A percentile compares a stretch with the other conserved stretches of the same genome.
These are phyloP conservation scores for Apantesis nais DNA, from an alignment of 2,888 invertebrate genomes.

Conservation along the genomic window DNA sequence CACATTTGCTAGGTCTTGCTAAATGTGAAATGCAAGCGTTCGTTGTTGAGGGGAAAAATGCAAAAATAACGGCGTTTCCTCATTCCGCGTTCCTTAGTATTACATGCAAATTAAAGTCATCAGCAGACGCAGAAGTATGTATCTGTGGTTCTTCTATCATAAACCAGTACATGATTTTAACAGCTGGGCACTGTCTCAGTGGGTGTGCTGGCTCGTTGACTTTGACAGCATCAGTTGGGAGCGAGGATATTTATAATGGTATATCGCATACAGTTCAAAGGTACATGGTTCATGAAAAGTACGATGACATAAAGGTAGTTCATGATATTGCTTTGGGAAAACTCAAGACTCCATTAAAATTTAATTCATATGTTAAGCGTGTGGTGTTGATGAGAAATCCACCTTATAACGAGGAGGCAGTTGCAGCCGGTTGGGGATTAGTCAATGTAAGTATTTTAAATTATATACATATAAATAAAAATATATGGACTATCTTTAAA, in stretches of 20 bases:
- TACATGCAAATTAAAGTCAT: neutral
- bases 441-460: conserved; percentile 41
- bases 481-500: too few relatives aligned
- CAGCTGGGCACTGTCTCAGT: conserved; percentile 38
- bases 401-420: conserved; percentile 23
- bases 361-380: conserved; percentile 35
- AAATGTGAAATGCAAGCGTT: conserved; percentile 6
- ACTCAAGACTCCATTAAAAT: conserved; percentile 21
- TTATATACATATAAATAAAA: neutral
- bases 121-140: conserved; percentile 21
- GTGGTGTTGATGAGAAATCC: conserved; percentile 32
- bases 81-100: neutral
- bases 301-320: conserved; percentile 17
- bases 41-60: neutral
- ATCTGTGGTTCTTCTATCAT: conserved; percentile 42
- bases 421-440: conserved; percentile 49
- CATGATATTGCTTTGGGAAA: conserved; percentile 50
- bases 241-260: conserved; percentile 13
- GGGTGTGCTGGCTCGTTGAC: neutral
- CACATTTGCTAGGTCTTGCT: neutral
- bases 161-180: conserved; percentile 34
- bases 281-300: conserved; percentile 44
- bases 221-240: conserved; percentile 20
- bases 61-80: conserved; percentile 11
- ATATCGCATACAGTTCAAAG: conserved; percentile 1